Percentiles rank a stretch among this genome's conserved stretches.
These are phyloP conservation scores for Ormyrus nitidulus DNA, from an alignment of 2,888 invertebrate species.

Conservation along the genomic window DNA sequence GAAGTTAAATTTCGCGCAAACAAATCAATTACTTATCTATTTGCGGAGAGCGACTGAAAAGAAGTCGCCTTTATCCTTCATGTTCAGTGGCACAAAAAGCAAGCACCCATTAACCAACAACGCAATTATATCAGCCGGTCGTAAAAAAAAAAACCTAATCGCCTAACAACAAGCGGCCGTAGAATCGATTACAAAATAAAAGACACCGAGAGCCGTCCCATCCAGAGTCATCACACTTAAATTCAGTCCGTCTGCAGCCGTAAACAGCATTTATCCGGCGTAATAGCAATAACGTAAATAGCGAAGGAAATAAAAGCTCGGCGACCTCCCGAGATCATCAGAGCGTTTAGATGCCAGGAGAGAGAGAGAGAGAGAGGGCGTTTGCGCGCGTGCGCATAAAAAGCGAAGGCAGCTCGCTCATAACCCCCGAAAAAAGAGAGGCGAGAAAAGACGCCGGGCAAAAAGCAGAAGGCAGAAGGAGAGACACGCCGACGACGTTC, in stretches of 20 bases:
- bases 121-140: slow-evolving; percentile 5
- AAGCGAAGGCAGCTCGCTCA: too few species aligned
- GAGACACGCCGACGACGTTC: slow-evolving; percentile 10
- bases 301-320: too few species aligned
- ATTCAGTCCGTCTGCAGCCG: not conserved
- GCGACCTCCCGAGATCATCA: too few species aligned
- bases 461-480: not conserved
- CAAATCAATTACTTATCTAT: too few species aligned
- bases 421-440: not conserved
- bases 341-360: too few species aligned
- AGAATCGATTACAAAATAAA: slow-evolving; percentile 15
- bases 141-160: slow-evolving; percentile 12
- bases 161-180: not conserved
- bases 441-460: not conserved
- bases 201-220: not conserved
- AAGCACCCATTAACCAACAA: slow-evolving; percentile 8
- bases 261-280: slow-evolving; percentile 2
- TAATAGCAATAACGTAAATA: not conserved
- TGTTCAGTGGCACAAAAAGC: not conserved
- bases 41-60: too few species aligned
- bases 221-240: not conserved
- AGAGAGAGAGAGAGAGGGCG: too few species aligned
- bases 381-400: not conserved
- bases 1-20: too few species aligned
- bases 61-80: too few species aligned